Evolutionary conservation across 2,113 vertebrate species (phyloP).

Genomic region (Calyptommatus sinebrachiatus): DNA sequence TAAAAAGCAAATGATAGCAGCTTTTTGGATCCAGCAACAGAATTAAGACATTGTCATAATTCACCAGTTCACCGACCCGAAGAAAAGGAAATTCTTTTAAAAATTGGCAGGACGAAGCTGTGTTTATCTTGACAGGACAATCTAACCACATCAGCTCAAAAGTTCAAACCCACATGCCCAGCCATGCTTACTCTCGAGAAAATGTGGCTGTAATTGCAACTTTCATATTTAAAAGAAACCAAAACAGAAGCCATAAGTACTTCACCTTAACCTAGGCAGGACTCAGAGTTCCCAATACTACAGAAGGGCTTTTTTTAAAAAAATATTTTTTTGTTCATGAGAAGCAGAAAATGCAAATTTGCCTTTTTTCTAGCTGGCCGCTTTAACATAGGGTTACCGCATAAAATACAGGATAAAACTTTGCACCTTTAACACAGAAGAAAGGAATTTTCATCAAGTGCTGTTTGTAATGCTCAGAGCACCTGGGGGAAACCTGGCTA

Average conservation of each 20-base stretch:
- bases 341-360: not conserved
- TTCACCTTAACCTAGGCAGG: not conserved
- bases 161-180: too few species aligned
- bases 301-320: too few species aligned
- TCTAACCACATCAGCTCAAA: too few species aligned
- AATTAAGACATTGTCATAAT: not conserved
- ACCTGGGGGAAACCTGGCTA: too few species aligned
- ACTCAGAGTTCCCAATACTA: not conserved
- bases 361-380: not conserved
- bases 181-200: not conserved
- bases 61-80: not conserved
- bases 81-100: not conserved
- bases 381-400: too few species aligned
- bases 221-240: not conserved
- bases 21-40: not conserved
- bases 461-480: too few species aligned
- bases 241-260: not conserved
- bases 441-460: too few species aligned
- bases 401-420: too few species aligned
- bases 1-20: not conserved
- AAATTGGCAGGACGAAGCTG: not conserved
- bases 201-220: too few species aligned
- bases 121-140: not conserved
- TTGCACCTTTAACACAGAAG: too few species aligned
- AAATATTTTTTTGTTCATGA: too few species aligned